Base-by-base conservation (phyloP, 2,113 vertebrate species). In the Cacatua alba region DNA sequence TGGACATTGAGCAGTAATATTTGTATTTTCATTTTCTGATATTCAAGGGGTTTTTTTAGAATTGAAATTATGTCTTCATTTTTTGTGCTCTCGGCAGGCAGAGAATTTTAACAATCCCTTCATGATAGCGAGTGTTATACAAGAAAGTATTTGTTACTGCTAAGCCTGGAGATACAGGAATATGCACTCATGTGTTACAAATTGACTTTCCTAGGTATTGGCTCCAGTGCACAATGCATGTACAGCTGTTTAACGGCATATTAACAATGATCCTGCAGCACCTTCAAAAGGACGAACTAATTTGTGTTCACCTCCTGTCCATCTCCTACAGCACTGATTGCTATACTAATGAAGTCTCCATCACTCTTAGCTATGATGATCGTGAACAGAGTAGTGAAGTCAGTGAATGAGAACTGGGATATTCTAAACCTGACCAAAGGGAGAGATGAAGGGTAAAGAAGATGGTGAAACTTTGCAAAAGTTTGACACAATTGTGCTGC, bases 1-100 rank as follows among this genome's bases (percentile, higher is more conserved):
- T 94, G 69, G 74, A 91, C 88, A 72, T 76, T 52, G 63, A 89
- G 72, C 33, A 71, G 57, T 79, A 76, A 41, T 91, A 88, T 88
- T 88, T 95, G 43, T 84, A 57, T 88, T 96, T 94, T 93, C 74
- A 81, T 92, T 93, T 95, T 92, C 72, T 84, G 69, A 62, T 84
- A 49, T 44, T 83, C 53, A 49, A 7, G 21, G 5, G 0, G 0
- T 0, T 7, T 46, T 71, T 82, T 86, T 65, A 76, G 77, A 79
- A 65, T 51, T 92, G 57, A 72, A 95, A 91, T 85, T 46, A 84
- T 26, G 25, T 78, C 91, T 95, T 94, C 75, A 71, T 86, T 76
- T 82, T 84, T 84, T 88, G 88, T 91, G 77, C 83, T 95, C 49
- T 86, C 0, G 0, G 81, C 74, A 84, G 92, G 86, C 82, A 84